Base-by-base conservation (phyloP, 2,113 vertebrate species). In the Phyllostomus hastatus region DNA sequence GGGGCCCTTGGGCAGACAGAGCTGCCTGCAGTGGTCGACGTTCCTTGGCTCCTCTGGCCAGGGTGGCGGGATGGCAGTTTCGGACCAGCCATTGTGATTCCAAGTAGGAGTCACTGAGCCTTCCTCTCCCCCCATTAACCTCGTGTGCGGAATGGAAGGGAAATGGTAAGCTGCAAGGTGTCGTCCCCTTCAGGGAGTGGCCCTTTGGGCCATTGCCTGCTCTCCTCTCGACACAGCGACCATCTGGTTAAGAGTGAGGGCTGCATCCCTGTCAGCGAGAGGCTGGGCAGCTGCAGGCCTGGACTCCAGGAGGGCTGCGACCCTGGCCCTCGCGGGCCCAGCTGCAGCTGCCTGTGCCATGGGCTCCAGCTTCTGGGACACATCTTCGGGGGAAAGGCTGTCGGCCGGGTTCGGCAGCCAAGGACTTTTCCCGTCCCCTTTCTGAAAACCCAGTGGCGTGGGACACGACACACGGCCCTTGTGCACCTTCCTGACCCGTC, bases 21-120 rank as follows among this genome's bases (percentile, higher is more conserved):
- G 20, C 8, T 48, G 48, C 20, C 2, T 14, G 11, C 24, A 2
- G 15, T 0, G 22, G 33, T 35, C 5, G 22, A 48, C 0, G 4
- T 26, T 20, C 38, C 14, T 17, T 11, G 48, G 54, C 9, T 67
- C 38, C 64, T 43, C 28, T 19, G 7, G 61, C 70, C 24, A 1
- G 38, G 12, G 1, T 14, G 70, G 22, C 22, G 28, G 38, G 7
- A 8, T 26, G 70, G 2, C 38, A 22, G 31, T 28, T 41, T 11
- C 10, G 38, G 70, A 54, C 28, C 28, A 10, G 10, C 16, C 19
- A 2, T 2, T 10, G 8, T 17, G 20, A 24, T 69, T 70, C 64
- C 48, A n/a, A 80, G 43, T 7, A 10, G 33, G 38, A 11, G 7
- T 38, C 26, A 4, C 24, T 17, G n/a, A n/a, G 35, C 17, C 3